These are phyloP conservation scores for Cephus nigrinus DNA, from an alignment of 2,888 invertebrate genomes.

Conservation along the genomic window DNA sequence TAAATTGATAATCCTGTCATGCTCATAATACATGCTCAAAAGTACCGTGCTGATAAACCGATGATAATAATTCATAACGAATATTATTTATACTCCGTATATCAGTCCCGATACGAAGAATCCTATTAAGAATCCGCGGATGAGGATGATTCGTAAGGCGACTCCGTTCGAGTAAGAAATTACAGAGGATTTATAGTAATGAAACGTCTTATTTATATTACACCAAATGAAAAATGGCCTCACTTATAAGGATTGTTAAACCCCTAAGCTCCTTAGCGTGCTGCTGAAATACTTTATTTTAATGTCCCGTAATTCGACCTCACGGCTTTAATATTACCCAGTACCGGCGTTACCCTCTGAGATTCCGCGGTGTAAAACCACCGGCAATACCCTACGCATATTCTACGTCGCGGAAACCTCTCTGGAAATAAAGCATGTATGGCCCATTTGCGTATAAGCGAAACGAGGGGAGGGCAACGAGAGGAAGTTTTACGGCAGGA, in stretches of 20 bases:
- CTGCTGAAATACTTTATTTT: slow-evolving; percentile 34
- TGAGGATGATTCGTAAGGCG: too few species aligned
- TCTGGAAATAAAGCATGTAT: background rate
- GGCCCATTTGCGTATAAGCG: slow-evolving; percentile 2
- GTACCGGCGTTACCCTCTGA: slow-evolving; percentile 6
- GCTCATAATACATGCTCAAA: too few species aligned
- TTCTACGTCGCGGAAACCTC: background rate
- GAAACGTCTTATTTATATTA: slow-evolving; percentile 46
- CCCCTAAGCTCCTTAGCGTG: slow-evolving; percentile 47
- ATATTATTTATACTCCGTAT: too few species aligned
- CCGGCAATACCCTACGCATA: background rate
- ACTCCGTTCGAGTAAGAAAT: slow-evolving; percentile 19
- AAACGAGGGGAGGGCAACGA: too few species aligned
- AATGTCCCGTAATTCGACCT: slow-evolving; percentile 31
- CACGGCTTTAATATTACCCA: slow-evolving; percentile 33
- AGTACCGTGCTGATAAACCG: too few species aligned
- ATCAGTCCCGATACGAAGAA: too few species aligned
- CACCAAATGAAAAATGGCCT: slow-evolving; percentile 38
- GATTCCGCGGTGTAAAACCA: background rate
- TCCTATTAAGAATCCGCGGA: too few species aligned
- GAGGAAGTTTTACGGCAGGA: too few species aligned
- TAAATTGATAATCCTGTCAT: too few species aligned
- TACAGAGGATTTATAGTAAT: slow-evolving; percentile 47
- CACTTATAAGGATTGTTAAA: slow-evolving; percentile 44
- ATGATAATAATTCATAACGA: too few species aligned